These are phyloP conservation scores for Boulengeromyrus knoepffleri DNA, from an alignment of 2,113 vertebrate genomes.

Conservation along the genomic window DNA sequence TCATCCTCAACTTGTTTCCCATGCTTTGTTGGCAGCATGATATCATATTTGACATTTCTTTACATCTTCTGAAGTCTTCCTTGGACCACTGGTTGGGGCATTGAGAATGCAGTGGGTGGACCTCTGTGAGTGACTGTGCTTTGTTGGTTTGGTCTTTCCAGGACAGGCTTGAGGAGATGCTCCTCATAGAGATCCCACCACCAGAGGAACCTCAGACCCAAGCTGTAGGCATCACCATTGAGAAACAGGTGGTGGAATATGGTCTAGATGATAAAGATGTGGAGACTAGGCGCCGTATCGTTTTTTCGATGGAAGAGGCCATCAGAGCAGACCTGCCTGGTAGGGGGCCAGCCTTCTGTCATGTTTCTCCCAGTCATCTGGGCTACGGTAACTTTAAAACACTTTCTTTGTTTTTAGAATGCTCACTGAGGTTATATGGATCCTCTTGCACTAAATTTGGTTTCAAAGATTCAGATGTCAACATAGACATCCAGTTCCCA, in stretches of 20 bases:
- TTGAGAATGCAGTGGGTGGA: not conserved
- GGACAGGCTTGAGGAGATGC: slow-evolving; percentile 67
- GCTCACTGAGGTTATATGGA: slow-evolving; percentile 86
- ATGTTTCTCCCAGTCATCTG: not conserved
- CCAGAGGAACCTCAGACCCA: slow-evolving; percentile 68
- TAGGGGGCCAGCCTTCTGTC: slow-evolving; percentile 39
- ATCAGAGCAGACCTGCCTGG: slow-evolving; percentile 75
- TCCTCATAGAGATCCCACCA: slow-evolving; percentile 72
- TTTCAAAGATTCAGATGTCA: slow-evolving; percentile 87
- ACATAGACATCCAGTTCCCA: slow-evolving; percentile 86
- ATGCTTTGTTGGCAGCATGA: not conserved
- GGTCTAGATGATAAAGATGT: slow-evolving; percentile 72
- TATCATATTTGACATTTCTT: not conserved
- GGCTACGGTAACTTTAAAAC: not conserved
- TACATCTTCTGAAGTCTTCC: not conserved
- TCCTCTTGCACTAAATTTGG: slow-evolving; percentile 84
- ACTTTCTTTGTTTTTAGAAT: slow-evolving; percentile 58
- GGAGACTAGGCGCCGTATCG: slow-evolving; percentile 62
- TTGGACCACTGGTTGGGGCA: not conserved
- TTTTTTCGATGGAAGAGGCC: slow-evolving; percentile 68
- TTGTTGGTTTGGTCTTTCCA: not conserved
- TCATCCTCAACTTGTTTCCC: not conserved
- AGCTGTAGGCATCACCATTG: slow-evolving; percentile 67
- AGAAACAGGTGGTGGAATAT: slow-evolving; percentile 65
- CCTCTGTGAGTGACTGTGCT: not conserved